Percentiles rank a stretch among this genome's conserved stretches.
Evolutionary conservation across 2,113 vertebrate species (phyloP).

Genomic region (Carettochelys insculpta): DNA sequence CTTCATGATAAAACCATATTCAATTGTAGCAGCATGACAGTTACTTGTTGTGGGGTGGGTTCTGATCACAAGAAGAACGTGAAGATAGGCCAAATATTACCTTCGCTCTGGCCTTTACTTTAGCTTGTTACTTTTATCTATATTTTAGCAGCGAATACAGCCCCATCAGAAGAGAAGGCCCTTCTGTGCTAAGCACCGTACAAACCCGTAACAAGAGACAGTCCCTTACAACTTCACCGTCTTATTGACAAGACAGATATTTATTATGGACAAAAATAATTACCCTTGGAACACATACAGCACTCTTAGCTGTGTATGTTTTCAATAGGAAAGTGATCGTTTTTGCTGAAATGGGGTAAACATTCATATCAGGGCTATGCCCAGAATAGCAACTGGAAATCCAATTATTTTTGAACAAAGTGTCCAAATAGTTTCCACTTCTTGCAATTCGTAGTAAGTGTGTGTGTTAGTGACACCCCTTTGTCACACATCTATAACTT

Average conservation of each 20-base stretch:
- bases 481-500: not conserved
- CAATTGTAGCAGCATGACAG: slow-evolving; percentile 13
- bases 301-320: not conserved
- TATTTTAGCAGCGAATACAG: slow-evolving; percentile 22
- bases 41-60: slow-evolving; percentile 54
- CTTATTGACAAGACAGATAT: not conserved
- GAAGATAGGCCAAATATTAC: not conserved
- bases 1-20: slow-evolving; percentile 63
- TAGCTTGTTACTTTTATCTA: slow-evolving; percentile 12
- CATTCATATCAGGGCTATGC: not conserved
- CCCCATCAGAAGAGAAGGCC: not conserved
- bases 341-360: not conserved
- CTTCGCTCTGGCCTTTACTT: slow-evolving; percentile 33
- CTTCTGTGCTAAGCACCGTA: not conserved
- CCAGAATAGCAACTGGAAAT: not conserved
- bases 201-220: not conserved
- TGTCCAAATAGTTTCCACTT: not conserved
- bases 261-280: not conserved
- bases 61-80: slow-evolving; percentile 57
- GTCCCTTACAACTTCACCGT: not conserved
- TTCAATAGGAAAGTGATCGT: fast-evolving
- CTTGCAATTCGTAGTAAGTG: not conserved
- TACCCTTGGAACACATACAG: not conserved
- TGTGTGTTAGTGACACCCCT: not conserved
- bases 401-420: not conserved